Base-by-base conservation (phyloP, 2,797 vertebrate genomes). In the Choloepus didactylus region DNA sequence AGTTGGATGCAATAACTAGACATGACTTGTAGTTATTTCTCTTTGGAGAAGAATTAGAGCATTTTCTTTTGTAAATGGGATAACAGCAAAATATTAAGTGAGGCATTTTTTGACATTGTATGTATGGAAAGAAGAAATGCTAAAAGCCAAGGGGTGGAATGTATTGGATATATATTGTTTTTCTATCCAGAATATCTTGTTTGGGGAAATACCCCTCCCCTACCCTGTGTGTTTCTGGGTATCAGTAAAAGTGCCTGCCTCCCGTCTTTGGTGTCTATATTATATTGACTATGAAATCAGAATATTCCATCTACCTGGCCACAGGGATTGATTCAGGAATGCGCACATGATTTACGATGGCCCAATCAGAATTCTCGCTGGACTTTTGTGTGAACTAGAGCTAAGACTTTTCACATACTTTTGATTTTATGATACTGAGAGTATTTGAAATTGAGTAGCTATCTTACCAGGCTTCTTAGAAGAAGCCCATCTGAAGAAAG, bases 11-110 rank as follows among this genome's bases (percentile, higher is more conserved):
- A 51, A 25, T 46, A 85, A 54, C 2, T 14, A 44, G 69, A 23
- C 49, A 44, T 54, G 49, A 77, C 10, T 54, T 60, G 87, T 10
- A 9, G 19, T 86, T 51, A 0, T 79, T 91, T 25, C n/a, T 87
- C 49, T 91, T 84, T 60, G 23, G 23, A 44, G 70, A 23, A 76
- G 31, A 91, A 67, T 54, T 60, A 41, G 51, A 38, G 14, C 41
- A 70, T 88, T 91, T 87, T 76, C 59, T 51, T 60, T 81, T 91
- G 44, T 81, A 85, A 70, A 81, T 44, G 59, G 31, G 79, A n/a
- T 35, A 9, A 12, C 56, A 46, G 18, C 29, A 46, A 46, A 35
- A 18, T 44, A 80, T 38, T 38, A 56, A 21, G 64, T 80, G 56
- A 41, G 38, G 70, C 5, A n/a, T 31, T 44, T 72, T 72, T 44